Base-by-base conservation (phyloP, 2,888 invertebrate genomes). In the Heliconius erato region DNA sequence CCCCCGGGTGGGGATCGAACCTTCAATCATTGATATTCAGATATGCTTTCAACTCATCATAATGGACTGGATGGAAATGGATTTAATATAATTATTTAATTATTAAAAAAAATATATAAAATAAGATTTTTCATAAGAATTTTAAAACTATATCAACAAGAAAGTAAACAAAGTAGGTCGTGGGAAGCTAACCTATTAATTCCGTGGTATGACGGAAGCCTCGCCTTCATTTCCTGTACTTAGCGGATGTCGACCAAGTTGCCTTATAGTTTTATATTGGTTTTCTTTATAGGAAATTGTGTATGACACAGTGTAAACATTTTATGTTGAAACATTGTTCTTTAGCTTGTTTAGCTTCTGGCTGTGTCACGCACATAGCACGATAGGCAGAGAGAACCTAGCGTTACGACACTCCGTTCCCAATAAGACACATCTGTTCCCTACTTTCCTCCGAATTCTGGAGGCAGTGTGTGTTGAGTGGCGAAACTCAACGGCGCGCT, bases 181-280 rank as follows among this genome's bases (percentile, higher is more conserved):
- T 59, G 7, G 63, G 9, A 79, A 23, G 68, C 49, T 44, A 54
- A 72, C 28, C 32, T 68, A 79, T 69, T 35, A 79, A 69, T 69
- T 44, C 68, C 54, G 67, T 69, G n/a, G 26, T 71, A 44, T 32
- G 72, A 32, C 40, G 72, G 63, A 79, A 79, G 63, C 44, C 44
- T 67, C 59, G 68, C 59, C 68, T 67, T 71, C 68, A 81, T 83
- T 83, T 83, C 83, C 81, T 49, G 68, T n/a, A 65, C 28, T 74
- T 81, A 49, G 78, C 78, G 80, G 83, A 80, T 80, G 67, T 63
- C 54, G 78, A 74, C 49, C 74, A 80, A 69, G 71, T 78, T 19
- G 63, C 72, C 19, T 54, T 54, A 54, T 71, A 79, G 79, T 79
- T 82, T 49, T 26, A 77, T 82, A 79, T 76, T 74, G 74, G 35